Evolutionary conservation across 2,113 vertebrate genomes (phyloP).

Genomic region (Mohoua ochrocephala): DNA sequence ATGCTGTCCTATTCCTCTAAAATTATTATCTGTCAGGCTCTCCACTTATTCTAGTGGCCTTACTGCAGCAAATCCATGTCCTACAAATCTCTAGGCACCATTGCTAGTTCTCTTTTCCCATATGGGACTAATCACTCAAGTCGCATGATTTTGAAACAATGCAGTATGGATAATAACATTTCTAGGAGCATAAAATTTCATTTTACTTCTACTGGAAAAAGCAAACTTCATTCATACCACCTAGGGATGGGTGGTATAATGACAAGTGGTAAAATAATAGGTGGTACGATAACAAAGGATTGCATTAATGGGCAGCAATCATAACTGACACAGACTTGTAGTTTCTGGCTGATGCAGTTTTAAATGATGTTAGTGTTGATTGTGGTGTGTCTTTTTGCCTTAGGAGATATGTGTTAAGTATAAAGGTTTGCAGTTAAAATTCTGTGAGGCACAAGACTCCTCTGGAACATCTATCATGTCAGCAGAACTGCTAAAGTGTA

Average conservation of each 20-base stretch:
- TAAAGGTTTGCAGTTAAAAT: slow-evolving; percentile 36
- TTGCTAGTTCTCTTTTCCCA: not conserved
- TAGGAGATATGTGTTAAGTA: slow-evolving; percentile 29
- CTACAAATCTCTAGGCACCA: not conserved
- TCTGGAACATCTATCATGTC: slow-evolving; percentile 38
- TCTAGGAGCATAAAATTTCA: not conserved
- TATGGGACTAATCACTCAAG: not conserved
- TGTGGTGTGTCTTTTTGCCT: slow-evolving; percentile 2
- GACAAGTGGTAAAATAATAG: slow-evolving; percentile 25
- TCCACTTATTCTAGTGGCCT: not conserved
- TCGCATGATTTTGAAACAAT: not conserved
- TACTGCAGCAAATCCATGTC: not conserved
- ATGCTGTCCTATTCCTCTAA: not conserved
- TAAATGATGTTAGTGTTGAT: slow-evolving; percentile 49
- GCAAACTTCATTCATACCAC: not conserved
- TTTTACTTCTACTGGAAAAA: not conserved
- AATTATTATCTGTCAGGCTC: not conserved
- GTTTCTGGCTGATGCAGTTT: slow-evolving; percentile 8
- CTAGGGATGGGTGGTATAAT: not conserved
- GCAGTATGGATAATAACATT: not conserved
- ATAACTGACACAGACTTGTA: not conserved
- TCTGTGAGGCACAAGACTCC: not conserved
- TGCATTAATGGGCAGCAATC: slow-evolving; percentile 2
- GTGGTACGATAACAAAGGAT: not conserved
- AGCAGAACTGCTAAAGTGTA: slow-evolving; percentile 36